phyloP scores from a whole-genome alignment of 2,797 vertebrate genomes.

The Iguana delicatissima region DNA sequence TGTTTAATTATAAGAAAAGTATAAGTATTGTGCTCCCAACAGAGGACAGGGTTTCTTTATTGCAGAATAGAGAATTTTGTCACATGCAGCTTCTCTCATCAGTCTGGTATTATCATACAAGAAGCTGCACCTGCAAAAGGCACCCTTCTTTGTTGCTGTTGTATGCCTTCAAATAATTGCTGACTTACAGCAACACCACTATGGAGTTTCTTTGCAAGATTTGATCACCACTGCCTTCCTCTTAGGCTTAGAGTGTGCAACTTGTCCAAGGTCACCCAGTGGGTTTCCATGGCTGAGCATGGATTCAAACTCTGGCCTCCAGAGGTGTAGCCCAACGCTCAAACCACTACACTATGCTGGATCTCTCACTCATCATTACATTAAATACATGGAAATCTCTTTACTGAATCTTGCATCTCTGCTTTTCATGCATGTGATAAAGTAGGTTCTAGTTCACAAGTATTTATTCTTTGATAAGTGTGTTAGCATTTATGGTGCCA shows the following conservation, averaged over 20 bases:
- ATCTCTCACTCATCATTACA: background rate
- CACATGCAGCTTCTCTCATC: background rate
- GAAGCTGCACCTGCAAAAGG: background rate
- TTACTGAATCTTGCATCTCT: background rate
- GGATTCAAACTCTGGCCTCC: no score
- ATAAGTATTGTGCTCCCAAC: background rate
- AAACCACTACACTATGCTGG: background rate
- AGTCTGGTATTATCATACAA: background rate
- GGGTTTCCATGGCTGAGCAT: no score
- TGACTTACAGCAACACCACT: no score
- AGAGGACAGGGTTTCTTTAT: background rate
- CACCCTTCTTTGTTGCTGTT: no score
- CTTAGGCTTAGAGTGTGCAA: no score
- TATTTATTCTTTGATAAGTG: background rate
- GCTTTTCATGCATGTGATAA: background rate
- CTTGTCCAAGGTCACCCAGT: no score
- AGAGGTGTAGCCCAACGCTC: no score
- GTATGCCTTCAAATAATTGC: no score
- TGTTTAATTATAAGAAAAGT: background rate
- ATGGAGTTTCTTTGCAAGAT: no score
- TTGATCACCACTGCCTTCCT: no score
- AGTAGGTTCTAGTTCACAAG: background rate
- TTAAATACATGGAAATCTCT: background rate
- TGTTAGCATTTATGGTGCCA: background rate
- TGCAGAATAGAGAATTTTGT: background rate